These are phyloP conservation scores for Subacronicta megacephala DNA, from an alignment of 2,888 invertebrate genomes.

Conservation along the genomic window DNA sequence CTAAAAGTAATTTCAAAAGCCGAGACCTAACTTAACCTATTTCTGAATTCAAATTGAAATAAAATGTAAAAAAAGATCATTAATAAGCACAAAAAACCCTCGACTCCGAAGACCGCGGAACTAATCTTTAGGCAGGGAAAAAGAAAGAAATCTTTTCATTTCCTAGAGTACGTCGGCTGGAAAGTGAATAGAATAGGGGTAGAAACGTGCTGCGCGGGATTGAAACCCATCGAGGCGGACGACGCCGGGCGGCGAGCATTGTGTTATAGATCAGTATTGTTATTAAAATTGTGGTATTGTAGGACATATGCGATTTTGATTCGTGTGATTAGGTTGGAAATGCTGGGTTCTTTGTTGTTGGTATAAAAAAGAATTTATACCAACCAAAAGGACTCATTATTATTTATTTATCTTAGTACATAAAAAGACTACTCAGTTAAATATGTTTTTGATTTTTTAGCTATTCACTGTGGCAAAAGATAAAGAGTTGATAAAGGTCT, in stretches of 20 bases:
- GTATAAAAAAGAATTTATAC: not conserved
- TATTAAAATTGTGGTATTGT: conserved; percentile 70
- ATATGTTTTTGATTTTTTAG: too few relatives aligned
- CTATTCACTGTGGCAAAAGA: too few relatives aligned
- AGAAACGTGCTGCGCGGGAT: conserved; percentile 70
- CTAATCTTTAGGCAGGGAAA: conserved; percentile 70
- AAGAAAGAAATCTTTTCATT: conserved; percentile 81
- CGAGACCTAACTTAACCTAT: conserved; percentile 38
- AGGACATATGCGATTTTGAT: conserved; percentile 45
- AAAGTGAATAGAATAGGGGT: conserved; percentile 72
- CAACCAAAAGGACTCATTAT: too few relatives aligned
- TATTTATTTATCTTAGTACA: too few relatives aligned
- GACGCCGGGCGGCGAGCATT: conserved; percentile 75
- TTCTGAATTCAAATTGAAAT: conserved; percentile 17
- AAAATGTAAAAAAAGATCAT: conserved; percentile 28
- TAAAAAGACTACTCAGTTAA: too few relatives aligned
- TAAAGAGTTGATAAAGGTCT: too few relatives aligned
- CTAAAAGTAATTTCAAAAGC: conserved; percentile 23
- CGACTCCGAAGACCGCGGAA: conserved; percentile 49
- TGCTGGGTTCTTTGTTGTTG: conserved; percentile 11
- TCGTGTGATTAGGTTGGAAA: conserved; percentile 40
- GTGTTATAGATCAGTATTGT: conserved; percentile 70
- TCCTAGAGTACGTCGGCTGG: conserved; percentile 71
- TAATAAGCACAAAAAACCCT: conserved; percentile 39
- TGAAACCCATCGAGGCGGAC: conserved; percentile 80